These are phyloP conservation scores for Acrossocheilus wenchowensis DNA, from an alignment of 2,797 vertebrate genomes.

Conservation along the genomic window DNA sequence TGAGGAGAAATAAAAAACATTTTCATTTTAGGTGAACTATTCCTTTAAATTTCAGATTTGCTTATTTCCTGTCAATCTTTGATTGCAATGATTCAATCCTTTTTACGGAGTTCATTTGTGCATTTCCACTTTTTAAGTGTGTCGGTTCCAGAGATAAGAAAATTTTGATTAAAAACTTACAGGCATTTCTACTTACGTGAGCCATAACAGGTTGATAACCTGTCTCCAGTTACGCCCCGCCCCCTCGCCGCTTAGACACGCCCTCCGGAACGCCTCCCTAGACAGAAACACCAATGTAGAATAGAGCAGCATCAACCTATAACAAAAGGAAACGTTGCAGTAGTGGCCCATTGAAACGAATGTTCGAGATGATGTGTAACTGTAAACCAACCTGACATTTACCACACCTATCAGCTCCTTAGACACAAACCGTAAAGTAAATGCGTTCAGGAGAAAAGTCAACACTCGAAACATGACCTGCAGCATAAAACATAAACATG, in stretches of 20 bases:
- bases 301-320: conserved; percentile 90
- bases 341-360: neutral
- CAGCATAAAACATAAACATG: neutral
- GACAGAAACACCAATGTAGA: conserved; percentile 91
- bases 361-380: neutral
- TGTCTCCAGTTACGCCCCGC: conserved; percentile 88
- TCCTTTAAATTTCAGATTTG: neutral
- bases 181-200: conserved; percentile 82
- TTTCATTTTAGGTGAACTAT: neutral
- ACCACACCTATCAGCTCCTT: conserved; percentile 93
- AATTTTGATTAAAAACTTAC: neutral
- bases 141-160: neutral
- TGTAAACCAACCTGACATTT: conserved; percentile 87
- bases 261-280: conserved; percentile 93
- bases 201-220: conserved; percentile 92
- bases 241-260: conserved; percentile 87
- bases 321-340: conserved; percentile 32
- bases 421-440: conserved; percentile 93
- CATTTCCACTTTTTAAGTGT: neutral
- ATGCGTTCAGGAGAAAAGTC: conserved; percentile 93
- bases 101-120: neutral
- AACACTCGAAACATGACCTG: conserved; percentile 91
- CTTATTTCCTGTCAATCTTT: neutral
- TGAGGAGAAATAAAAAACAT: neutral
- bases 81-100: neutral